Percentiles rank a stretch among this genome's conserved stretches.
These are phyloP conservation scores for Ischnura elegans DNA, from an alignment of 2,888 invertebrate species.

Conservation along the genomic window DNA sequence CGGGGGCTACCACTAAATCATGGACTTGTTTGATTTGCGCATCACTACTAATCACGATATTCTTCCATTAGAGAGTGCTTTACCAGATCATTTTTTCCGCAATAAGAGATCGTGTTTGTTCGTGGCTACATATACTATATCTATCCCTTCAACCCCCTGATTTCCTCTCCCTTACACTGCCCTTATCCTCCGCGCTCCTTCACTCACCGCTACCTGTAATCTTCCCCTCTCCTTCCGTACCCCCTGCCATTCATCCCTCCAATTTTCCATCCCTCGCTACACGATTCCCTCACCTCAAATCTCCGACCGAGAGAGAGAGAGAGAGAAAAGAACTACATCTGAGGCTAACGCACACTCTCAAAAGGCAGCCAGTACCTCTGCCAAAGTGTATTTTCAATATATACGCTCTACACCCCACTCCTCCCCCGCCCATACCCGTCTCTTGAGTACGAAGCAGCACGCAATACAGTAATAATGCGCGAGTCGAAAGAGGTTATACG, in stretches of 20 bases:
- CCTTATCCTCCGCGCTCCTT: background rate
- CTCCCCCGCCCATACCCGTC: no score
- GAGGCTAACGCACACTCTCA: background rate
- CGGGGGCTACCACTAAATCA: no score
- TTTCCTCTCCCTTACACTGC: background rate
- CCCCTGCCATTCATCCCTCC: background rate
- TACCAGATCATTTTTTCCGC: no score
- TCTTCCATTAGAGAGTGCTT: no score
- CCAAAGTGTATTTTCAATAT: slow-evolving; percentile 62
- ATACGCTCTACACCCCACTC: background rate
- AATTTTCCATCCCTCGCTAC: background rate
- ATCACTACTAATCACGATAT: no score
- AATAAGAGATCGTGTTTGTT: no score
- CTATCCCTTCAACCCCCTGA: background rate
- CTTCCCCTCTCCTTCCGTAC: background rate
- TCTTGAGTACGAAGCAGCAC: slow-evolving; percentile 27
- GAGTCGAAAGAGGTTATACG: slow-evolving; percentile 25
- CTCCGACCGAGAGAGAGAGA: background rate
- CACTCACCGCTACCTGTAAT: background rate
- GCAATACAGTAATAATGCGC: slow-evolving; percentile 60
- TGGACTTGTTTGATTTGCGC: no score
- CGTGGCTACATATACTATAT: background rate
- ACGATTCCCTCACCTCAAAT: background rate
- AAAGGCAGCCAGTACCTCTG: background rate
- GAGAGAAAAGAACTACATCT: no score